Conservation (phyloP, 2,113 vertebrate species). For the Phaethon lepturus region DNA sequence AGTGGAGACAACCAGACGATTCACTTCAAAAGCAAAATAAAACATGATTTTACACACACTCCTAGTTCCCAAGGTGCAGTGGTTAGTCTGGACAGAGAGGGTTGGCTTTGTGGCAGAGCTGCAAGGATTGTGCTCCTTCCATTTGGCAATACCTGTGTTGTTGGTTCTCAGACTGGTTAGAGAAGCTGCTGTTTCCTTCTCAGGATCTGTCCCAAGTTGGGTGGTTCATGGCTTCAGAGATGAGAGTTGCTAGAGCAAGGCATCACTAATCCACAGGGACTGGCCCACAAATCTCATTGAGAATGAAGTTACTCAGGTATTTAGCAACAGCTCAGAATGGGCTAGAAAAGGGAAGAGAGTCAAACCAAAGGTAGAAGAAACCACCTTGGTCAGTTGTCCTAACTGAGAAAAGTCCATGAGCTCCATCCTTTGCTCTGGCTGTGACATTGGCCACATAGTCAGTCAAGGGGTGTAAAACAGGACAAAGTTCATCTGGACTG, state of each 20-base stretch:
- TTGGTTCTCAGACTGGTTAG: neutral
- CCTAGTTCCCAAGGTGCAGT: neutral
- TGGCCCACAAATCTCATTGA: neutral
- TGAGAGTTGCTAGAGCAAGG: neutral
- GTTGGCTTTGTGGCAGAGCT: neutral
- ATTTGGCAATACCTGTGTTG: neutral
- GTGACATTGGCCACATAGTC: neutral
- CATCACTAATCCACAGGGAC: neutral
- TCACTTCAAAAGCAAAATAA: neutral
- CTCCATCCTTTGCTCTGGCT: neutral
- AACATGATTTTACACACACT: neutral
- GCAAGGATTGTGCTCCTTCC: neutral
- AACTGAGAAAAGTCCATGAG: neutral
- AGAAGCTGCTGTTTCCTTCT: neutral
- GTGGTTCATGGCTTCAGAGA: neutral
- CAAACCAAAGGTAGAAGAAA: neutral
- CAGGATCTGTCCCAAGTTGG: neutral
- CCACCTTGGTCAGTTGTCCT: neutral
- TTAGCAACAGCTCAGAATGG: neutral
- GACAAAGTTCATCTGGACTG: neutral
- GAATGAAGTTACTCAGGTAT: neutral
- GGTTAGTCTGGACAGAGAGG: neutral
- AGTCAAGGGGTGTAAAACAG: neutral
- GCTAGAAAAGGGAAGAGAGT: neutral
- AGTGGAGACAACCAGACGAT: neutral